Base-by-base conservation (phyloP, 2,797 vertebrate species). In the Diplodus puntazzo region DNA sequence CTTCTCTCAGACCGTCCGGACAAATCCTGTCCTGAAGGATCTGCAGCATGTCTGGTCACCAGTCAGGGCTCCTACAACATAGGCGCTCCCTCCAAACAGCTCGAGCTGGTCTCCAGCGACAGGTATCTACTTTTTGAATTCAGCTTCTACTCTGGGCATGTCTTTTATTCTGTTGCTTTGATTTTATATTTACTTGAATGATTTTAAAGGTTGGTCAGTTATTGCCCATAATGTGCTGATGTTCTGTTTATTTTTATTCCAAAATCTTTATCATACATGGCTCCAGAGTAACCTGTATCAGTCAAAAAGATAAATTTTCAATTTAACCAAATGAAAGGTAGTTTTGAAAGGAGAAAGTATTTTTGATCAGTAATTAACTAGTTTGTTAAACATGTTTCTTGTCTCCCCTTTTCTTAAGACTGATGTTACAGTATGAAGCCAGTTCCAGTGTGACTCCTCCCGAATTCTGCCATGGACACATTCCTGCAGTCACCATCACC, bases 401-500 rank as follows among this genome's bases (percentile, higher is more conserved):
- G 50, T 75, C 2, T 73, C 16, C 13, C 73, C 6, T 80, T 49
- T 9, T 72, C 0, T 67, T 0, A 20, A 99, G 98, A 73, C 92
- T 99, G 73, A 89, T 90, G 63, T 66, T 99, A 77, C 96, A 85
- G 53, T 99, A 99, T 7, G 92, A 93, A 61, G 91, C 62, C 46
- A 89, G 46, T 12, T 25, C 59, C 0, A 76, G 42, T 39, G 59
- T 80, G 0, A 46, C 77, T 57, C 52, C 42, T 57, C 96, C 93
- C 1, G 83, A 84, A 1, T 95, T 97, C 62, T 99, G 98, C 84
- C 85, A 92, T 0, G 95, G 86, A 3, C 97, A 97, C 84, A 83
- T 74, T 25, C 97, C 98, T 5, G 96, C 96, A 0, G 97, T 98
- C 82, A 97, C 94, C 0, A 91, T 99, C 83, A 98, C 96, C 0